A percentile compares a stretch with the other conserved stretches of the same genome.
Conservation (phyloP, 1,140 invertebrate genomes). For the Maniola jurtina region DNA sequence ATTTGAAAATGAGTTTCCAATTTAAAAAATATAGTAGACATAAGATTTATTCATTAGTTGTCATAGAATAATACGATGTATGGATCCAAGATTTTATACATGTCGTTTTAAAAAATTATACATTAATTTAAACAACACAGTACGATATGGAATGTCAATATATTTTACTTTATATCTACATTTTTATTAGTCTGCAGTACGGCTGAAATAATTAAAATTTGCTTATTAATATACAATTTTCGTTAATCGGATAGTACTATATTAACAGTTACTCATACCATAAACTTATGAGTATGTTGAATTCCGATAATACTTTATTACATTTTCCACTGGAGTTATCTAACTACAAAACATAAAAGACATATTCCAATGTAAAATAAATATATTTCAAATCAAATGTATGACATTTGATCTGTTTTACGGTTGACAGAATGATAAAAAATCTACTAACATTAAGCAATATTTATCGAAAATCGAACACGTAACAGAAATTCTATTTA, state of each 20-base stretch:
- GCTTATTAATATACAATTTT: conserved; percentile 72
- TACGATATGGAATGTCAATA: conserved; percentile 78
- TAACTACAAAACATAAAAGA: conserved; percentile 77
- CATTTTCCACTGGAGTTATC: conserved; percentile 66
- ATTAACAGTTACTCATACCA: conserved; percentile 46
- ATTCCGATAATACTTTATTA: conserved; percentile 59
- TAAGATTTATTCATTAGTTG: conserved; percentile 30
- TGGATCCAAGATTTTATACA: conserved; percentile 28
- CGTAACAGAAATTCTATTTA: conserved; percentile 72
- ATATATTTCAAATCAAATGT: conserved; percentile 79
- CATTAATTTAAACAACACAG: conserved; percentile 71
- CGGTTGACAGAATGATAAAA: conserved; percentile 75
- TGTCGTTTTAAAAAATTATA: conserved; percentile 35
- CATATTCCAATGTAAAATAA: conserved; percentile 76
- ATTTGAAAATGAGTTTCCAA: neutral
- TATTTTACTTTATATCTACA: conserved; percentile 78
- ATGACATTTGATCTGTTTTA: conserved; percentile 76
- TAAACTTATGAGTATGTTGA: conserved; percentile 50
- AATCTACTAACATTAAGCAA: conserved; percentile 77
- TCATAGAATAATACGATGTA: conserved; percentile 17
- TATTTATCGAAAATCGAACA: conserved; percentile 75
- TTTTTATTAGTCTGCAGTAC: conserved; percentile 66
- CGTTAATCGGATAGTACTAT: conserved; percentile 44
- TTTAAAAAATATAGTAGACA: conserved; percentile 23
- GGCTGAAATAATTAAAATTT: conserved; percentile 71